Percentiles rank a stretch among this genome's conserved stretches.
Evolutionary conservation across 2,888 invertebrate species (phyloP).

Genomic region (Eilema griseolum): DNA sequence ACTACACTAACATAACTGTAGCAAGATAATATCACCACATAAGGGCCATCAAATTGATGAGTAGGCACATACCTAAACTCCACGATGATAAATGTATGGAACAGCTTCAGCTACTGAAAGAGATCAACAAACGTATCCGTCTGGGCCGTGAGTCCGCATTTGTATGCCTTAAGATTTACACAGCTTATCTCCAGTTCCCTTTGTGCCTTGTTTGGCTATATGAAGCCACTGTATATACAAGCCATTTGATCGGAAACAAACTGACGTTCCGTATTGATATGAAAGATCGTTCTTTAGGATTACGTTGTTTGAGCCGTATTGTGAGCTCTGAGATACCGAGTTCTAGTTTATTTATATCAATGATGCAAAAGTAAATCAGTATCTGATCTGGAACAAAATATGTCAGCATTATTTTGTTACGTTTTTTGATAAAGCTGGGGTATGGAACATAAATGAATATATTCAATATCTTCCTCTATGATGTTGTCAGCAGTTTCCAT

Average conservation of each 20-base stretch:
- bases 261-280: slow-evolving; percentile 54
- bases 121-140: slow-evolving; percentile 58
- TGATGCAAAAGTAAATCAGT: slow-evolving; percentile 46
- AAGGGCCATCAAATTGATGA: slow-evolving; percentile 40
- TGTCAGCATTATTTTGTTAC: slow-evolving; percentile 14
- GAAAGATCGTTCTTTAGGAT: slow-evolving; percentile 51
- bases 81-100: slow-evolving; percentile 55
- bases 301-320: slow-evolving; percentile 47
- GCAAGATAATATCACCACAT: neutral
- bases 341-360: slow-evolving; percentile 43
- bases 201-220: slow-evolving; percentile 66
- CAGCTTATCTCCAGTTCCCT: slow-evolving; percentile 64
- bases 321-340: slow-evolving; percentile 31
- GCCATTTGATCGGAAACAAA: slow-evolving; percentile 58
- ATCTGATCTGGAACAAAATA: slow-evolving; percentile 36
- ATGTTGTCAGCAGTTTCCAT: neutral
- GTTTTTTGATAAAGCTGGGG: neutral
- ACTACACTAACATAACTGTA: neutral
- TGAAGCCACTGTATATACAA: slow-evolving; percentile 53
- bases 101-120: slow-evolving; percentile 44
- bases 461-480: neutral
- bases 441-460: slow-evolving; percentile 55
- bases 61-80: slow-evolving; percentile 42
- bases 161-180: slow-evolving; percentile 71
- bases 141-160: slow-evolving; percentile 58